Evolutionary conservation across 2,797 vertebrate genomes (phyloP).

Genomic region (Acanthiza pusilla): DNA sequence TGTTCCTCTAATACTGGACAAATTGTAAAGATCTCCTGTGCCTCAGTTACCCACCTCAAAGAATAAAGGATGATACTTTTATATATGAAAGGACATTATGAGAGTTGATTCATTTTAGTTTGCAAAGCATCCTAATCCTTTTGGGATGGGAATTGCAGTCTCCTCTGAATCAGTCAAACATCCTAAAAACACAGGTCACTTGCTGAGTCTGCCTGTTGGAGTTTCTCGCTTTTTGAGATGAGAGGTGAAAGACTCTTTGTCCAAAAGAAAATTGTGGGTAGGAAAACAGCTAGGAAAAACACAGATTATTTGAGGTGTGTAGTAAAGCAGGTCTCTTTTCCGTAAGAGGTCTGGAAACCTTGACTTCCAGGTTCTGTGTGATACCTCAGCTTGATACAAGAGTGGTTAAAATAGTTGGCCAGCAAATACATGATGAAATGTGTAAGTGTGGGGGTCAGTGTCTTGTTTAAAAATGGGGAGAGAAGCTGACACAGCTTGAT

Average conservation of each 20-base stretch:
- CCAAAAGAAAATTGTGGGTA: background rate
- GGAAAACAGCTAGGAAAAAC: background rate
- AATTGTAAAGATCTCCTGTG: background rate
- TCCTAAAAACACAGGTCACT: background rate
- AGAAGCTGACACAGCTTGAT: background rate
- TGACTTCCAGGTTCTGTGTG: background rate
- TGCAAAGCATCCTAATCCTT: background rate
- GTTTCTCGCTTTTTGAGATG: background rate
- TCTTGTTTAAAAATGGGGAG: background rate
- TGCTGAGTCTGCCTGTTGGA: background rate
- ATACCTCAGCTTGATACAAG: background rate
- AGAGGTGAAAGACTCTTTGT: background rate
- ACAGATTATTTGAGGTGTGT: background rate
- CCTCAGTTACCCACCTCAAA: background rate
- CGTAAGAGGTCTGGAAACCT: background rate
- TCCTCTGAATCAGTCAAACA: background rate
- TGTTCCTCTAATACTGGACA: background rate
- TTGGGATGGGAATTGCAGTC: background rate
- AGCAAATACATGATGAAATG: background rate
- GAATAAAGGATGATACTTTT: background rate
- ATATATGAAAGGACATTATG: background rate
- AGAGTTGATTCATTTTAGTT: background rate
- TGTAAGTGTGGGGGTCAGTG: background rate
- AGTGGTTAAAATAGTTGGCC: background rate
- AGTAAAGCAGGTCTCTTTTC: background rate